Evolutionary conservation across 2,888 invertebrate genomes (phyloP), one percentile per base, ranked within the genome.

Genomic region (Meteorus colon): DNA sequence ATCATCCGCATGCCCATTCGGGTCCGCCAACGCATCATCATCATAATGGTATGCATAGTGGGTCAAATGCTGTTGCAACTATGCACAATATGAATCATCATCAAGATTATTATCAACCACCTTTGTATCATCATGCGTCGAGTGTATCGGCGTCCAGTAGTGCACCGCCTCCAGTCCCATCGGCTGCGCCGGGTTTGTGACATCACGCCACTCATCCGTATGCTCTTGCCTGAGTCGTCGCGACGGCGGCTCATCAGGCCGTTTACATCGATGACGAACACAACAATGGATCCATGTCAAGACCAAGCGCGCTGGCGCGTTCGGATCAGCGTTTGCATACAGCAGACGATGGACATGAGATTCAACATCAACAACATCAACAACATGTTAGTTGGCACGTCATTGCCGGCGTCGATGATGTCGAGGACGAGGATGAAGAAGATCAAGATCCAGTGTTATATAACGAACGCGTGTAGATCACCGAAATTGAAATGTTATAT

Each of bases 161-260:
- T 31, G 85, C 84, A 0, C 86, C 88, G 29, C 85, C 95, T 93
- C 88, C 90, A 90, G 89, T 91, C 79, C 91, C 94, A 78, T 82
- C 83, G 79, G 92, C 93, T 74, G 94, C 96, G 87, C 94, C 96
- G 89, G 95, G 95, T 90, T 96, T 96, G 96, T 96, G 96, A 96
- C 96, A 96, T 92, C 89, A 88, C 88, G 89, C 89, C 80, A 81
- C 86, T 6, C 89, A 89, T 82, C 88, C 88, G 79, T 96, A 96
- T 89, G 96, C 96, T 84, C 92, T 96, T 91, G 96, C 96, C 92
- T 96, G 96, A 95, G 93, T 90, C 90, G 87, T 86, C 80, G 86
- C 85, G 71, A 83, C 82, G 71, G 84, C 82, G 79, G 82, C 78
- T 34, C 80, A 81, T 78, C 77, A 78, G 62, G 80, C 78, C 78